A percentile compares a stretch with the other conserved stretches of the same genome.
Evolutionary conservation across 2,888 invertebrate genomes (phyloP).

Genomic region (Cotesia congregata): DNA sequence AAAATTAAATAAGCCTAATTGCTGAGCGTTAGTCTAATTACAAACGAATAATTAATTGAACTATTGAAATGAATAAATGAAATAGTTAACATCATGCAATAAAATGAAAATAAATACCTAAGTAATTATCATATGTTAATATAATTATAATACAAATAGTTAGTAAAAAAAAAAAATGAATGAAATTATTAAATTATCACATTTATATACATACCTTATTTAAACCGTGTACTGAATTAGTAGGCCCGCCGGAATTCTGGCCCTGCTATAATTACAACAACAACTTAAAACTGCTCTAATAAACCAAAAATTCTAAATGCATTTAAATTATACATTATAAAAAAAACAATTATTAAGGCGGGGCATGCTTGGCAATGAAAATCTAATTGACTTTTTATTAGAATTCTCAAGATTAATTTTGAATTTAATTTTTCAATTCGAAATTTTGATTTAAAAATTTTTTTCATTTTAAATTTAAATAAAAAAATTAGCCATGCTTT

Average conservation of each 20-base stretch:
- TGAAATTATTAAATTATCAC: slow-evolving; percentile 32
- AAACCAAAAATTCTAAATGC: slow-evolving; percentile 56
- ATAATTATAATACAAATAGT: neutral
- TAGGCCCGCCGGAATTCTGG: slow-evolving; percentile 64
- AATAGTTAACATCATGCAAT: neutral
- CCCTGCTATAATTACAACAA: slow-evolving; percentile 70
- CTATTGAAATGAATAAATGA: neutral
- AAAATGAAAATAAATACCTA: neutral
- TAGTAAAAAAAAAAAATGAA: slow-evolving; percentile 20
- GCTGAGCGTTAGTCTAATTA: neutral
- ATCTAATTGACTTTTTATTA: slow-evolving; percentile 11
- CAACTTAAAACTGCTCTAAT: slow-evolving; percentile 66
- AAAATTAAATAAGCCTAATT: neutral
- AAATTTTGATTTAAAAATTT: neutral
- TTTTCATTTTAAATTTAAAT: neutral
- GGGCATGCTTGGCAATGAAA: slow-evolving; percentile 61
- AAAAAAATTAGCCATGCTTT: slow-evolving; percentile 22
- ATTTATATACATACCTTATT: slow-evolving; percentile 62
- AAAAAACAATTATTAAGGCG: slow-evolving; percentile 45
- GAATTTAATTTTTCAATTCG: neutral
- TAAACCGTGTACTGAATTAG: slow-evolving; percentile 65
- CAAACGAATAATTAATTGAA: neutral
- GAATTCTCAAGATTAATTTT: neutral
- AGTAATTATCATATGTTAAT: neutral
- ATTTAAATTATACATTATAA: slow-evolving; percentile 34